A percentile compares a stretch with the other conserved stretches of the same genome.
phyloP scores from a whole-genome alignment of 2,113 vertebrate species.

The Hyperoodon ampullatus region DNA sequence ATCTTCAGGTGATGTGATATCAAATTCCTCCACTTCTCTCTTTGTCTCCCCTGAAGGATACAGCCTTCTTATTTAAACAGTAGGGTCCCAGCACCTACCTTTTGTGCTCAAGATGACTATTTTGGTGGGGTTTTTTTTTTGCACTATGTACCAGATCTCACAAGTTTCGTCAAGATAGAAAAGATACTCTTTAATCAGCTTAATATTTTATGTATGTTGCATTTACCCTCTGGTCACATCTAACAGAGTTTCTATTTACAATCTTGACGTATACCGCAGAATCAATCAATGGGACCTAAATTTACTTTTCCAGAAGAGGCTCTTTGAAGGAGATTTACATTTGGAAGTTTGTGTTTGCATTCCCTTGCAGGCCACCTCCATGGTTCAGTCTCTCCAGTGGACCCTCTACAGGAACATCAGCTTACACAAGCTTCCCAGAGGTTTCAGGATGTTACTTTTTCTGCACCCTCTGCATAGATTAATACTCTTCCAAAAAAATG shows the following conservation, averaged over 20 bases:
- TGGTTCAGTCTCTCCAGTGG: neutral
- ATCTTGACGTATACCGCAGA: constrained; percentile 75
- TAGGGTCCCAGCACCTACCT: neutral
- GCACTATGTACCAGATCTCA: constrained; percentile 8
- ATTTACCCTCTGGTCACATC: constrained; percentile 64
- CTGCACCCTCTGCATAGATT: neutral
- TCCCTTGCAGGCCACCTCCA: neutral
- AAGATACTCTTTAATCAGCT: constrained; percentile 77
- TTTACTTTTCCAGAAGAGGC: constrained; percentile 74
- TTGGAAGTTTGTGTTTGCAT: constrained; percentile 75
- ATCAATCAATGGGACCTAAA: constrained; percentile 79
- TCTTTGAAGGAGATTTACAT: constrained; percentile 74
- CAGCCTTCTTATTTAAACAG: too few species aligned
- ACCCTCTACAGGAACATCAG: neutral
- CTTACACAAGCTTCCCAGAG: constrained; percentile 31
- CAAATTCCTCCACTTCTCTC: too few species aligned
- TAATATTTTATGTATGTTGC: constrained; percentile 81
- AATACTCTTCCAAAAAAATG: neutral
- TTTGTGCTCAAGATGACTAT: neutral
- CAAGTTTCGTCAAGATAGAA: constrained; percentile 70
- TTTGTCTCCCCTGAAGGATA: accelerated
- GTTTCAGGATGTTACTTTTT: neutral
- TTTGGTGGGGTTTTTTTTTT: constrained; percentile 48
- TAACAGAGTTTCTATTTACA: constrained; percentile 81
- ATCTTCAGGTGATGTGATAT: accelerated